phyloP scores from a whole-genome alignment of 2,113 vertebrate genomes.

The Anas platyrhynchos region DNA sequence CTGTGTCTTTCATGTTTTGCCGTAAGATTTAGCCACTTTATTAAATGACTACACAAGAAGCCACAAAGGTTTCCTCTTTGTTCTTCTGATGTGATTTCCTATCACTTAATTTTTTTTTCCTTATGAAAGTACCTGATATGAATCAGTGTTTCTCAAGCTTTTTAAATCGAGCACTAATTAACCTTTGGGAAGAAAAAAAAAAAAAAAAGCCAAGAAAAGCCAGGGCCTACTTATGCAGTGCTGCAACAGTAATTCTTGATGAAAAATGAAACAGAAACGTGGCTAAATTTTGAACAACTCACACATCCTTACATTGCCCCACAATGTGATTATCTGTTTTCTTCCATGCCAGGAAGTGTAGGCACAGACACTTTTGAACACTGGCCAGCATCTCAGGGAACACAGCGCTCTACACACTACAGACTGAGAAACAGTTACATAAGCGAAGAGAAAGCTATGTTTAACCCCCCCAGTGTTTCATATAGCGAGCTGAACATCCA shows the following conservation, averaged over 20 bases:
- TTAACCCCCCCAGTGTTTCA: slow-evolving; percentile 6
- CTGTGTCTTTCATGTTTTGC: background rate
- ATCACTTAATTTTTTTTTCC: background rate
- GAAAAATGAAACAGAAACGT: background rate
- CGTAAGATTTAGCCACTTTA: background rate
- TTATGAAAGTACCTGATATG: background rate
- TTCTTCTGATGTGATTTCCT: background rate
- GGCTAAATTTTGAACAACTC: background rate
- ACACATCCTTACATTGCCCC: background rate
- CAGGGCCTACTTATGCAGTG: background rate
- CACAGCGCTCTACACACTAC: background rate
- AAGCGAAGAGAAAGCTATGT: background rate
- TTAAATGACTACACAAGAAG: background rate
- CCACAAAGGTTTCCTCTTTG: background rate
- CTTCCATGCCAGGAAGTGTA: background rate
- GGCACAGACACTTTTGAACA: slow-evolving; percentile 4
- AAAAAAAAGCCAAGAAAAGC: background rate
- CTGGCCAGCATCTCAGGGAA: background rate
- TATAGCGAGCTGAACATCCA: background rate
- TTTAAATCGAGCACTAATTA: background rate
- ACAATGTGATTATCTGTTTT: background rate
- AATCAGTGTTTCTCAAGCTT: background rate
- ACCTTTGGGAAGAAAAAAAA: background rate
- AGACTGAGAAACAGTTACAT: background rate
- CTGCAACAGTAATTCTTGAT: background rate